phyloP scores from a whole-genome alignment of 2,888 invertebrate genomes.

The Heliconius ismenius region DNA sequence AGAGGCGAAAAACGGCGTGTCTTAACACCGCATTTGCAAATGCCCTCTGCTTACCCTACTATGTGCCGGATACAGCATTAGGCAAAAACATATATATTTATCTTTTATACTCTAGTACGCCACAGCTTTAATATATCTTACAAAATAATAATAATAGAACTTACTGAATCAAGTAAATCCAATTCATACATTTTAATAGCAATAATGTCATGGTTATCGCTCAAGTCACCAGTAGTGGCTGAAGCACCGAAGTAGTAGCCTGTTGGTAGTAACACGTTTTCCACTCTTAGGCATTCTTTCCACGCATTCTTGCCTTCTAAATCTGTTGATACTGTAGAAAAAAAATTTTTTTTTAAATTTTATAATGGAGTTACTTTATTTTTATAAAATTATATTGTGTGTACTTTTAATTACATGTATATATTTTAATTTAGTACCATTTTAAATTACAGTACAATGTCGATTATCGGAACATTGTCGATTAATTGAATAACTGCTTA shows the following conservation, averaged over 20 bases:
- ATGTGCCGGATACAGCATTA: too few species aligned
- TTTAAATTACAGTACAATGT: too few species aligned
- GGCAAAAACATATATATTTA: too few species aligned
- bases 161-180: constrained; percentile 86
- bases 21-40: too few species aligned
- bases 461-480: too few species aligned
- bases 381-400: neutral
- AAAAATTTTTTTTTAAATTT: neutral
- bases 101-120: too few species aligned
- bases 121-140: neutral
- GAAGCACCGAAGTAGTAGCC: constrained; percentile 97
- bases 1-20: neutral
- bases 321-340: constrained; percentile 90
- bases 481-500: too few species aligned
- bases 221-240: constrained; percentile 97
- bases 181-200: constrained; percentile 96
- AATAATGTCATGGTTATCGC: constrained; percentile 97
- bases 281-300: constrained; percentile 95
- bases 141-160: constrained; percentile 36
- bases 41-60: too few species aligned
- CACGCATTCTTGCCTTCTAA: constrained; percentile 95
- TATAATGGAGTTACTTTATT: too few species aligned
- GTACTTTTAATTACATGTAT: neutral
- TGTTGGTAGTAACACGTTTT: constrained; percentile 94
- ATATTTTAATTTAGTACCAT: too few species aligned